These are phyloP conservation scores for Odontocolon sp. DNA, from an alignment of 2,888 invertebrate species.

Conservation along the genomic window DNA sequence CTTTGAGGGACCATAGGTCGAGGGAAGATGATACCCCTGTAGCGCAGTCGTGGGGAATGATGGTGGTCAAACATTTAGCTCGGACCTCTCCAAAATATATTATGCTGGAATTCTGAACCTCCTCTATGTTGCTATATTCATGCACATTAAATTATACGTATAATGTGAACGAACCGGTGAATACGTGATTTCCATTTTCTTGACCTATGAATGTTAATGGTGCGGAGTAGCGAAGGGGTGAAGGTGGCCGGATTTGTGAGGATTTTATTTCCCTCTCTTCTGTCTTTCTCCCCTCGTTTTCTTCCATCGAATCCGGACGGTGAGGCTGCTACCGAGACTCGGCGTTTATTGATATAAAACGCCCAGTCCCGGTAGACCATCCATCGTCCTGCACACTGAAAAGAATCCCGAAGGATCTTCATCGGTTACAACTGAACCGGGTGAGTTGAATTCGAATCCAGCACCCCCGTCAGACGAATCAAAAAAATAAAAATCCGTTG, in stretches of 20 bases:
- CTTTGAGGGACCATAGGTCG: background rate
- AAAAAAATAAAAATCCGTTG: constrained; percentile 17
- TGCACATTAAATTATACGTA: constrained; percentile 29
- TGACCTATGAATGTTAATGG: constrained; percentile 53
- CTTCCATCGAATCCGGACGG: background rate
- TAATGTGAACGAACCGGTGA: constrained; percentile 23
- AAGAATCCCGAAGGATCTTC: constrained; percentile 49
- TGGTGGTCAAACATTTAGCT: background rate
- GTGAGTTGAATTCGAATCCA: constrained; percentile 35
- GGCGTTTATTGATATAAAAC: constrained; percentile 57
- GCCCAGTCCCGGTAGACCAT: constrained; percentile 38
- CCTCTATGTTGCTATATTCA: background rate
- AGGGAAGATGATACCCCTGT: background rate
- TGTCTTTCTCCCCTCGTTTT: background rate
- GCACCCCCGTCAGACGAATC: constrained; percentile 21
- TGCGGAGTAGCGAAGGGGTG: background rate
- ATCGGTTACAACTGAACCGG: constrained; percentile 29
- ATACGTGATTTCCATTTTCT: constrained; percentile 44
- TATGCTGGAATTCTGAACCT: background rate
- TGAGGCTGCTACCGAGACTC: background rate
- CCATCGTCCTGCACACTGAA: constrained; percentile 35
- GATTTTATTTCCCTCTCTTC: constrained; percentile 15
- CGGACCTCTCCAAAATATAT: constrained; percentile 2
- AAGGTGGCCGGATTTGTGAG: background rate
- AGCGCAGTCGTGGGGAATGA: background rate